Conservation (phyloP, 2,113 vertebrate species). For the Chascanopsetta lugubris region DNA sequence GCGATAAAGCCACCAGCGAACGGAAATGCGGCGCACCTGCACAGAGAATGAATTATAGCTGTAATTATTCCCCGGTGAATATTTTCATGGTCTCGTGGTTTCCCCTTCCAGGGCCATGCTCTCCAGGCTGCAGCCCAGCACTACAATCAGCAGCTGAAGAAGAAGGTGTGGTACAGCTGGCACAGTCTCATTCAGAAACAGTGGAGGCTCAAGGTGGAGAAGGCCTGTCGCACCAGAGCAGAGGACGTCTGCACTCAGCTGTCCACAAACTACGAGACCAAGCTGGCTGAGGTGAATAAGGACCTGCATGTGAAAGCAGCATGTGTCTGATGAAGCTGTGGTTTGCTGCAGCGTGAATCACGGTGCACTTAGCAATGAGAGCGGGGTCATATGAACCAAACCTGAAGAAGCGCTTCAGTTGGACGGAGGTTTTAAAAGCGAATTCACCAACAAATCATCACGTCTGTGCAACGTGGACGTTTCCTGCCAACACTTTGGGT, state of each 20-base stretch:
- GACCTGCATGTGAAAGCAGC: not conserved
- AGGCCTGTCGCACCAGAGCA: slow-evolving; percentile 88
- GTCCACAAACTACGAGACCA: slow-evolving; percentile 88
- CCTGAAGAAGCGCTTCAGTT: not conserved
- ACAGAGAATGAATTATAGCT: slow-evolving; percentile 28
- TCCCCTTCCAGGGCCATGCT: slow-evolving; percentile 80
- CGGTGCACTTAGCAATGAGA: too few relatives aligned
- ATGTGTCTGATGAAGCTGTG: not conserved
- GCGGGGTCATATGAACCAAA: not conserved
- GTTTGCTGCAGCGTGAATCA: not conserved
- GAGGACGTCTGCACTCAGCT: slow-evolving; percentile 91
- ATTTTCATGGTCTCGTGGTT: slow-evolving; percentile 43
- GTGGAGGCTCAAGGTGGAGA: slow-evolving; percentile 89
- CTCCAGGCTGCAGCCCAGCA: slow-evolving; percentile 83
- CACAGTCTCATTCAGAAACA: slow-evolving; percentile 78
- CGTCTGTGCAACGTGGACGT: too few relatives aligned
- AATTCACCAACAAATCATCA: not conserved
- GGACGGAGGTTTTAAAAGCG: not conserved
- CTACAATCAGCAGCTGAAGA: slow-evolving; percentile 85
- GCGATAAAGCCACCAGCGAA: not conserved
- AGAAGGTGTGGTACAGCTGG: slow-evolving; percentile 90
- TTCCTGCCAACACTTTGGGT: too few relatives aligned
- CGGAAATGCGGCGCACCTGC: slow-evolving; percentile 22
- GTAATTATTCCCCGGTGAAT: slow-evolving; percentile 37
- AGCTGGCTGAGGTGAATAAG: slow-evolving; percentile 84